Percentiles rank a stretch among this genome's conserved stretches.
These are phyloP conservation scores for Molossus molossus DNA, from an alignment of 2,797 vertebrate species.

Conservation along the genomic window DNA sequence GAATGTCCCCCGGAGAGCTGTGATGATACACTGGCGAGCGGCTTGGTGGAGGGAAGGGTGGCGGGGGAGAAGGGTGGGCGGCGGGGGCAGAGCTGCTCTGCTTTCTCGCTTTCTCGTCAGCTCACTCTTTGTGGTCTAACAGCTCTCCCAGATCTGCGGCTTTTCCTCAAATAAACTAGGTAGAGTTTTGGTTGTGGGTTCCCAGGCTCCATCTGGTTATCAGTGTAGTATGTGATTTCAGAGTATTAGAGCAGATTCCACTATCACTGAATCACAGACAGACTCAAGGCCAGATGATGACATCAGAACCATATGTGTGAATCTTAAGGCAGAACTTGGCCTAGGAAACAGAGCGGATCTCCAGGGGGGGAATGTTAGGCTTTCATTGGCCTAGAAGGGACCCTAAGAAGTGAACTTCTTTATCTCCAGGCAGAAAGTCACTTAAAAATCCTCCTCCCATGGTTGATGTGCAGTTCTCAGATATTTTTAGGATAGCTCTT, in stretches of 20 bases:
- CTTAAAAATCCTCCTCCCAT: background rate
- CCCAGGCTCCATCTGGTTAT: constrained; percentile 58
- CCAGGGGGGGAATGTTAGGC: background rate
- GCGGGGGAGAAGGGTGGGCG: background rate
- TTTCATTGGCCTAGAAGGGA: background rate
- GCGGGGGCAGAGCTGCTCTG: background rate
- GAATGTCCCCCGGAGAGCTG: constrained; percentile 69
- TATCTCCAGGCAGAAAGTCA: constrained; percentile 36
- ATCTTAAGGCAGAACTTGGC: constrained; percentile 69
- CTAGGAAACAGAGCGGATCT: constrained; percentile 25
- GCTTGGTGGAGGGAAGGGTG: background rate
- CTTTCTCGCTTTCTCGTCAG: background rate
- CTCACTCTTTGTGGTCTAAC: background rate
- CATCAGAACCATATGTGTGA: constrained; percentile 82
- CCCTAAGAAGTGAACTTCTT: background rate
- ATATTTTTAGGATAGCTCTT: constrained; percentile 61
- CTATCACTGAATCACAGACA: constrained; percentile 71
- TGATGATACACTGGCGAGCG: background rate
- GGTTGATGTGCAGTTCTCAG: background rate
- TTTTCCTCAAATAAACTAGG: constrained; percentile 16
- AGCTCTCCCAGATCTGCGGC: background rate
- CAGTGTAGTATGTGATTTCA: constrained; percentile 76
- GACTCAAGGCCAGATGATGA: constrained; percentile 76
- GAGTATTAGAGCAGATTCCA: constrained; percentile 81
- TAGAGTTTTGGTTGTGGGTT: constrained; percentile 38